These are phyloP conservation scores for Temnothorax unifasciatus DNA, from an alignment of 2,888 invertebrate species.

Conservation along the genomic window DNA sequence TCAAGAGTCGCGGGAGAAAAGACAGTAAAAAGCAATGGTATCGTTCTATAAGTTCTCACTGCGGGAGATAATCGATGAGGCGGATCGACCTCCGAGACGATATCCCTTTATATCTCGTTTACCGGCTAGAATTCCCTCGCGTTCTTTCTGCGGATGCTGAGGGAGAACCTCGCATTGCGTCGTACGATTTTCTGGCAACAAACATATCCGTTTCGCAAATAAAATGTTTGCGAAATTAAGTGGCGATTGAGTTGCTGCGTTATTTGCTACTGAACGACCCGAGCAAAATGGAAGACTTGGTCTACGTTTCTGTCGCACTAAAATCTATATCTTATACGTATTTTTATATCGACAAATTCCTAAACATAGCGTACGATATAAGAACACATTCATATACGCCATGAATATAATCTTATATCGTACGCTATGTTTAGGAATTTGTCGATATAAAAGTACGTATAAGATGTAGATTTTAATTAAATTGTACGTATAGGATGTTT, in stretches of 20 bases:
- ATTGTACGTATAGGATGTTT: neutral
- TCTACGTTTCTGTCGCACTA: neutral
- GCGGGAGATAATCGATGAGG: constrained; percentile 58
- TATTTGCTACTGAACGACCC: neutral
- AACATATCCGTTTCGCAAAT: neutral
- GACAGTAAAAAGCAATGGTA: neutral
- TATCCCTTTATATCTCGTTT: constrained; percentile 51
- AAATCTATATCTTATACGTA: neutral
- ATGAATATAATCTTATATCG: too few species aligned
- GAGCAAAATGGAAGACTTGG: neutral
- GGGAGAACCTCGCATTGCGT: constrained; percentile 39
- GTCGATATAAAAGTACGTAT: neutral
- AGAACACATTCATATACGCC: too few species aligned
- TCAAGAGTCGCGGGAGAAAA: neutral
- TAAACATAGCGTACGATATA: neutral
- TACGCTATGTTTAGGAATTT: neutral
- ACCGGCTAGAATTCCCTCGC: constrained; percentile 5
- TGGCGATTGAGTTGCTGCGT: neutral
- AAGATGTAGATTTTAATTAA: neutral
- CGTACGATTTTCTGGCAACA: constrained; percentile 37
- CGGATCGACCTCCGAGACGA: constrained; percentile 50
- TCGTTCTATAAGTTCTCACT: constrained; percentile 22
- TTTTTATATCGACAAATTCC: neutral
- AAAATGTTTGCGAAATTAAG: neutral
- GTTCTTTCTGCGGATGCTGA: neutral